Evolutionary conservation across 2,113 vertebrate species (phyloP).

Genomic region (Ceuthmochares aereus): DNA sequence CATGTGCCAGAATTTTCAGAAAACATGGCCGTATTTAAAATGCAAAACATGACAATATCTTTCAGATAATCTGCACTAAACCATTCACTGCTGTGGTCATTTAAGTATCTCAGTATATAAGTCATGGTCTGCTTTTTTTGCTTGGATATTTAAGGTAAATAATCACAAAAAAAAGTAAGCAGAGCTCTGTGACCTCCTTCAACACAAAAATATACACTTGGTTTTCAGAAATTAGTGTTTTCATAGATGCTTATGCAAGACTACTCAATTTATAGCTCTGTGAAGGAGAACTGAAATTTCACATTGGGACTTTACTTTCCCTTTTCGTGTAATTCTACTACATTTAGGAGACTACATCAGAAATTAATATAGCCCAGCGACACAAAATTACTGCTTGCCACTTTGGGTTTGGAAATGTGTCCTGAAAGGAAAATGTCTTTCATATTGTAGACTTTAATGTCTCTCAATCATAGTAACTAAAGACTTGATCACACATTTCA

Average conservation of each 20-base stretch:
- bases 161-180: slow-evolving; percentile 51
- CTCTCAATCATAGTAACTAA: neutral
- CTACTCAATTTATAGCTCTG: slow-evolving; percentile 26
- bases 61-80: slow-evolving; percentile 52
- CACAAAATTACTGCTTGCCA: neutral
- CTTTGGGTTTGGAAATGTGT: neutral
- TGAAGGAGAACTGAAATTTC: slow-evolving; percentile 28
- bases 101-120: slow-evolving; percentile 44
- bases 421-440: neutral
- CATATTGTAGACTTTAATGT: neutral
- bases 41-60: slow-evolving; percentile 25
- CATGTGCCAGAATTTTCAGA: slow-evolving; percentile 25
- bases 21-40: slow-evolving; percentile 46
- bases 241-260: neutral
- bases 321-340: neutral
- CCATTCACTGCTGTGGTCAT: slow-evolving; percentile 35
- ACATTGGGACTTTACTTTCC: neutral
- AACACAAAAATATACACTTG: slow-evolving; percentile 50
- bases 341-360: neutral
- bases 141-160: slow-evolving; percentile 57
- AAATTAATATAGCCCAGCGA: neutral
- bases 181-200: neutral
- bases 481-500: neutral
- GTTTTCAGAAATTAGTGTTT: slow-evolving; percentile 45
- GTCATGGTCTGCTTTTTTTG: slow-evolving; percentile 36